Base-by-base conservation (phyloP, 2,888 invertebrate genomes). In the Drosophila multiciliata region DNA sequence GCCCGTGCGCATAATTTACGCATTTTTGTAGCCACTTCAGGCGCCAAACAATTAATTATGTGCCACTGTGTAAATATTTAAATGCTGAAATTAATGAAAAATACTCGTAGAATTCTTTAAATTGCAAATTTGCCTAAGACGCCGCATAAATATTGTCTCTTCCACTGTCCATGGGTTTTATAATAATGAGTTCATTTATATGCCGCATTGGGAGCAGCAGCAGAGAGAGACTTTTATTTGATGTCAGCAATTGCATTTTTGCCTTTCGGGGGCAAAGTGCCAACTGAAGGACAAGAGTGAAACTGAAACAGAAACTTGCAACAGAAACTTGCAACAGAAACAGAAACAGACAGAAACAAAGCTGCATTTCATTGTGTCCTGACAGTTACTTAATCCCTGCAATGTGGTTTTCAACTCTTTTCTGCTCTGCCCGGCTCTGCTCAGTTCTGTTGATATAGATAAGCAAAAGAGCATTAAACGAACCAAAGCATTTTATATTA, bases 111-210 rank as follows among this genome's bases (percentile, higher is more conserved):
- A 80, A 80, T 86, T 88, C 83, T 80, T 78, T 40, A 76, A 79
- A 83, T 78, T 66, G 73, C 83, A 69, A 80, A 73, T 55, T 55
- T 70, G 71, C 65, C 70, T 74, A 82, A 81, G 84, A 57, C 81
- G 53, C 80, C 58, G 68, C 71, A 80, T 79, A 78, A 78, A 77
- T 85, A 89, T 87, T 83, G 64, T 88, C 73, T 71, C 72, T 75
- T 65, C 57, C 50, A 61, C 74, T 68, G 67, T 55, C 66, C 59
- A 58, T 45, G 58, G 53, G 48, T 32, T 52, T 54, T 62, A 70
- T 71, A 74, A 78, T 90, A 88, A 88, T 88, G 88, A 88, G 86
- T 90, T 88, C 80, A 90, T 88, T 90, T 88, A 88, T 86, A 88
- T 88, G 90, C 87, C 87, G 73, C 73, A 75, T 64, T 71, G 48